Conservation (phyloP, 2,888 invertebrate species). For the Panopea generosa region DNA sequence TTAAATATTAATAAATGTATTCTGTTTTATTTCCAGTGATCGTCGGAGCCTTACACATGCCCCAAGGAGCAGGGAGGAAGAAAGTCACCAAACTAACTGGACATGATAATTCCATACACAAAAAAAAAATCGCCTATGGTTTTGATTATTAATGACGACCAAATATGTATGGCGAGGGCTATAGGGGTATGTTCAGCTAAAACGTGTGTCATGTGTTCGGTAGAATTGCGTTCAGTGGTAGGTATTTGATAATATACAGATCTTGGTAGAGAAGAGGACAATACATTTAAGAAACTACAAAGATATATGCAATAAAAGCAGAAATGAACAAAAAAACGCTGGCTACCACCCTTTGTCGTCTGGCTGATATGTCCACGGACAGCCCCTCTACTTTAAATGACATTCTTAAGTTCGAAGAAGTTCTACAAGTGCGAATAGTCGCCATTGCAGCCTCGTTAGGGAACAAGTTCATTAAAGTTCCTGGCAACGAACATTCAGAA, state of each 20-base stretch:
- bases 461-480: slow-evolving; percentile 19
- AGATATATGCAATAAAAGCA: background rate
- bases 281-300: background rate
- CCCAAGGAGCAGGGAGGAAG: slow-evolving; percentile 13
- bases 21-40: slow-evolving; percentile 16
- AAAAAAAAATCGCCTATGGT: slow-evolving; percentile 11
- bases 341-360: background rate
- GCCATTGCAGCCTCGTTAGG: slow-evolving; percentile 31
- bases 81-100: slow-evolving; percentile 1
- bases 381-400: slow-evolving; percentile 4
- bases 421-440: slow-evolving; percentile 13
- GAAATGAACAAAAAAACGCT: background rate
- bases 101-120: slow-evolving; percentile 9
- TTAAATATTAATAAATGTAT: background rate
- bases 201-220: background rate
- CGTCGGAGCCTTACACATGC: slow-evolving; percentile 19
- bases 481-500: slow-evolving; percentile 12
- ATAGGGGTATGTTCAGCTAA: slow-evolving; percentile 20
- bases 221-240: background rate
- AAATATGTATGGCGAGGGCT: slow-evolving; percentile 18
- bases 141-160: slow-evolving; percentile 4
- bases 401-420: slow-evolving; percentile 12
- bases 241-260: background rate
- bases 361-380: slow-evolving; percentile 16
- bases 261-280: background rate